Percentiles rank a stretch among this genome's conserved stretches.
Conservation (phyloP, 2,113 vertebrate species). For the Gorsachius goisagi region DNA sequence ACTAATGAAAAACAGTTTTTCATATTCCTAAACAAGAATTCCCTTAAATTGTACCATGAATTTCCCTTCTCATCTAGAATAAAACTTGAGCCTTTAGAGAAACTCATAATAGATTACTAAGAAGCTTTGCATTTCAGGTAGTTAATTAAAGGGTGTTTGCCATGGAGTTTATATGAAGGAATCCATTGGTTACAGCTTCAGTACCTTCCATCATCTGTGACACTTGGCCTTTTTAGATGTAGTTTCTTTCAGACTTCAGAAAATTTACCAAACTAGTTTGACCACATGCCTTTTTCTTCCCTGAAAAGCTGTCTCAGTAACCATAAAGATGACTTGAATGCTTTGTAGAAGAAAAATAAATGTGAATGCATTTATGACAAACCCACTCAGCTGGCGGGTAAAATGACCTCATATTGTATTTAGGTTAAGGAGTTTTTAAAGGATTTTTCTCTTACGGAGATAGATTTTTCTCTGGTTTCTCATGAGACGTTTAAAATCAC, state of each 20-base stretch:
- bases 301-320: conserved; percentile 7
- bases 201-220: background rate
- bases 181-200: background rate
- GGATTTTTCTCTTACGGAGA: background rate
- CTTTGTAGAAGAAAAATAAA: background rate
- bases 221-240: background rate
- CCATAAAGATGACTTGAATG: background rate
- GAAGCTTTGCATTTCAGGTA: background rate
- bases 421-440: conserved; percentile 54
- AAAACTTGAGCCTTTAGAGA: background rate
- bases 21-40: background rate
- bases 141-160: background rate
- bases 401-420: conserved; percentile 16
- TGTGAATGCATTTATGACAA: conserved; percentile 11
- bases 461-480: conserved; percentile 17
- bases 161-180: background rate
- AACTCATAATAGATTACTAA: background rate
- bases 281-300: background rate
- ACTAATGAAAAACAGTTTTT: background rate
- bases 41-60: background rate
- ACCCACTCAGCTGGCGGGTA: background rate
- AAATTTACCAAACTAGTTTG: background rate
- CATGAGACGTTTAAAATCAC: background rate
- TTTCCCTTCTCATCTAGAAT: background rate
- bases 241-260: background rate